Percentiles rank a stretch among this genome's conserved stretches.
Evolutionary conservation across 64 coral and sea anemone species (phyloP).

Genomic region (Acropora yongei): DNA sequence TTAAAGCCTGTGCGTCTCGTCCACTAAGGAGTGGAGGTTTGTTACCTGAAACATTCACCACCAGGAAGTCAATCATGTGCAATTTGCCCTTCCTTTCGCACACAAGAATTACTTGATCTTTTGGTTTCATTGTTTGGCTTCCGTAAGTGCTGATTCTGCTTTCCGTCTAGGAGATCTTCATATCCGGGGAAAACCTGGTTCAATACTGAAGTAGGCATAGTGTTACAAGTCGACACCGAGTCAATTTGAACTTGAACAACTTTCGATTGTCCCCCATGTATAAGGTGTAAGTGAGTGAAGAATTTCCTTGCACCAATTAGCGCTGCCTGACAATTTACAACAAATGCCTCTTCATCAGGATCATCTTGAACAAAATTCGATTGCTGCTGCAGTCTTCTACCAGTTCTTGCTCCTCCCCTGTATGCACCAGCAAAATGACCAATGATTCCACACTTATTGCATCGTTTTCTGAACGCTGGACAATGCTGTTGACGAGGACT

Average conservation of each 20-base stretch:
- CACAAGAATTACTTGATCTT: neutral
- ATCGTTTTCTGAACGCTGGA: slow-evolving; percentile 31
- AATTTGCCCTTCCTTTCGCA: neutral
- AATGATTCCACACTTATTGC: slow-evolving; percentile 28
- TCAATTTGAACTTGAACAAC: slow-evolving; percentile 57
- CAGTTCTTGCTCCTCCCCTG: no score
- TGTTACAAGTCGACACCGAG: neutral
- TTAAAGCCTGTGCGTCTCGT: neutral
- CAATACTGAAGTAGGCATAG: no score
- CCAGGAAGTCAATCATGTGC: no score
- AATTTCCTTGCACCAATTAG: no score
- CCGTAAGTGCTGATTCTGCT: neutral
- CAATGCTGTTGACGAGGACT: slow-evolving; percentile 22
- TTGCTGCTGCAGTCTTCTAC: no score
- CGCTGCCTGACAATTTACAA: slow-evolving; percentile 12
- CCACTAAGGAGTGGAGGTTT: neutral
- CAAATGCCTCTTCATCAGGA: slow-evolving; percentile 13
- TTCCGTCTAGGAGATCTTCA: neutral
- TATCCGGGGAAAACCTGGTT: neutral
- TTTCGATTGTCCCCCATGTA: slow-evolving; percentile 35
- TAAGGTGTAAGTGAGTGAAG: slow-evolving; percentile 26
- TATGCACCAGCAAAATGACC: no score
- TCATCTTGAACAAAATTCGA: slow-evolving; percentile 9
- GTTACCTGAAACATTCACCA: no score
- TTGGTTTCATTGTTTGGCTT: neutral